phyloP scores from a whole-genome alignment of 2,888 invertebrate genomes.

The Agonopterix arenella region DNA sequence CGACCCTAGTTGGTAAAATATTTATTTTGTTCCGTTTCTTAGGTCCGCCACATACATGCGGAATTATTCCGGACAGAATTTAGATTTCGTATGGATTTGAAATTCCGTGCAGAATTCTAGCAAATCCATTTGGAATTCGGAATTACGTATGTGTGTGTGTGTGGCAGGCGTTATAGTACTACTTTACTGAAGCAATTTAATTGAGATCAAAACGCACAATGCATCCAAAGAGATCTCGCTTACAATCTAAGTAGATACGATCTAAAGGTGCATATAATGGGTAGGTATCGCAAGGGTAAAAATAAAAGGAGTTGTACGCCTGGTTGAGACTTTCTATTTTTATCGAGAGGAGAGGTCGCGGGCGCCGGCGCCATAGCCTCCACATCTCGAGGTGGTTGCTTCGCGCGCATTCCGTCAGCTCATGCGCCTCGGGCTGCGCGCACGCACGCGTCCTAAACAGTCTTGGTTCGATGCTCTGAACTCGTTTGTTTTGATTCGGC shows the following conservation, averaged over 20 bases:
- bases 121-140: too few species aligned
- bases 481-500: constrained; percentile 42
- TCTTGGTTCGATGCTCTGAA: constrained; percentile 10
- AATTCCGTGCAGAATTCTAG: too few species aligned
- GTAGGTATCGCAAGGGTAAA: constrained; percentile 53
- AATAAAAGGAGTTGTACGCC: constrained; percentile 62
- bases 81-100: too few species aligned
- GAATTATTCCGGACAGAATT: too few species aligned
- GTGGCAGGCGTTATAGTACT: too few species aligned
- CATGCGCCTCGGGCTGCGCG: constrained; percentile 66
- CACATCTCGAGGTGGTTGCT: constrained; percentile 47
- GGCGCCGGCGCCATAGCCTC: constrained; percentile 60
- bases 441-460: constrained; percentile 36
- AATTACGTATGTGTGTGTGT: too few species aligned
- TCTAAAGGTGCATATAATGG: constrained; percentile 51
- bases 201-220: constrained; percentile 1
- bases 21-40: too few species aligned
- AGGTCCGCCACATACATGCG: too few species aligned
- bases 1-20: too few species aligned
- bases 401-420: constrained; percentile 66
- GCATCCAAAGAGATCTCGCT: constrained; percentile 50
- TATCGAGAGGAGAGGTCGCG: constrained; percentile 61
- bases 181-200: not conserved
- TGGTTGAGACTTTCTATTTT: constrained; percentile 73
- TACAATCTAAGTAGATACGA: constrained; percentile 39